phyloP scores from a whole-genome alignment of 2,113 vertebrate genomes.

The Excalfactoria chinensis region DNA sequence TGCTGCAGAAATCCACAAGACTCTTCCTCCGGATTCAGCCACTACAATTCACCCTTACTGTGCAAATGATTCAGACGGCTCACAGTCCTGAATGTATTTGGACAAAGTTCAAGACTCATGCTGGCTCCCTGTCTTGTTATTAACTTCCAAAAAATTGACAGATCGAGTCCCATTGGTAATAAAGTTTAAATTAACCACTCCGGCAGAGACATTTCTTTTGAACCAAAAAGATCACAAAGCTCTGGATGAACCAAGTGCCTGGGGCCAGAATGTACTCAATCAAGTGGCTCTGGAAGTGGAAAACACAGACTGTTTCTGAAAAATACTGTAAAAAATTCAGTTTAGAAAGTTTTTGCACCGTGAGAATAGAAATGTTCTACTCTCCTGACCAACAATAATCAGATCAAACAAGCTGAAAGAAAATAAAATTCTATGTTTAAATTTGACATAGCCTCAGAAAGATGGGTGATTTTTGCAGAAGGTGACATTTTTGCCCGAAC shows the following conservation, averaged over 20 bases:
- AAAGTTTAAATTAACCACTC: not conserved
- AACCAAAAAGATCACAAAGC: conserved; percentile 9
- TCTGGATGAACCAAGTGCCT: not conserved
- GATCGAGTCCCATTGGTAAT: not conserved
- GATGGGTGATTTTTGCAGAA: not conserved
- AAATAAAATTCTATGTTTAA: not conserved
- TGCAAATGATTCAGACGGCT: not conserved
- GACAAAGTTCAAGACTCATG: conserved; percentile 5
- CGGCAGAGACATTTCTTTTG: not conserved
- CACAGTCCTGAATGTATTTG: not conserved
- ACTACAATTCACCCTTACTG: not conserved
- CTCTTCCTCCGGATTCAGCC: not conserved
- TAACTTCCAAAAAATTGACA: not conserved
- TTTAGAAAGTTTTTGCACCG: not conserved
- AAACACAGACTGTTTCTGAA: not conserved
- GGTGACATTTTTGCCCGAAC: not conserved
- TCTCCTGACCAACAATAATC: not conserved
- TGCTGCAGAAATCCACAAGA: not conserved
- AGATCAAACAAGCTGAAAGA: not conserved
- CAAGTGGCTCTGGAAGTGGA: not conserved
- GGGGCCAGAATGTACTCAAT: not conserved
- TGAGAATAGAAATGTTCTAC: not conserved
- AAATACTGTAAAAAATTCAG: not conserved
- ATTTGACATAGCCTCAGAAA: not conserved
- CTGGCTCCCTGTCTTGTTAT: not conserved